Base-by-base conservation (phyloP, 2,888 invertebrate species). In the Gandaritis pyraliata region DNA sequence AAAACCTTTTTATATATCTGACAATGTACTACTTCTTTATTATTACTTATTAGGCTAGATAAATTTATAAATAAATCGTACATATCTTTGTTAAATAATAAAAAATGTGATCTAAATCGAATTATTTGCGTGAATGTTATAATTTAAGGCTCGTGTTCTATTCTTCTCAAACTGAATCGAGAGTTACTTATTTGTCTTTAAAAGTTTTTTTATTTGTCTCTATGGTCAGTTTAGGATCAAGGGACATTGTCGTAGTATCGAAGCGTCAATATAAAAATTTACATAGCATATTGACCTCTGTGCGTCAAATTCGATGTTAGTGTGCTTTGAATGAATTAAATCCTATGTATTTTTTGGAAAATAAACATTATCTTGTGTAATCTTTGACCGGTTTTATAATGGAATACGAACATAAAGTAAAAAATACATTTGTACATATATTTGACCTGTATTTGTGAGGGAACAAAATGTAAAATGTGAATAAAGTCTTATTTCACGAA, bases 391-490 rank as follows among this genome's bases (percentile, higher is more conserved):
- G 13, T 15, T 43, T 43, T 13, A 15, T 41, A 8, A 6, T 8
- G 15, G 15, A 41, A 41, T 41, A 41, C 15, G 0, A 0, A 41
- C 41, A 33, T 1, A 33, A 33, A 33, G 1, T 33, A 33, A 8
- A 10, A 8, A 29, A 29, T 2, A 29, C n/a, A 39, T 41, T 8
- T 13, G 41, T 41, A 15, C 1, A 52, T 55, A 56, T 53, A 57
- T 62, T 56, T 55, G 68, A 71, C 70, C 62, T 71, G 63, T 71
- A 58, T 72, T 61, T 71, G 68, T 71, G 49, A 67, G 68, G 66
- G 66, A 73, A 65, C 65, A 72, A 73, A 66, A 64, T 71, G 61
- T 67, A 72, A 73, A 66, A 64, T 71, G 61, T 67, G 58, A 76
- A 50, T 76, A 77, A 77, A 63, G 50, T 60, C 10, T 53, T 49